Conservation (phyloP, 1,140 invertebrate genomes). For the Hypothenemus hampei region DNA sequence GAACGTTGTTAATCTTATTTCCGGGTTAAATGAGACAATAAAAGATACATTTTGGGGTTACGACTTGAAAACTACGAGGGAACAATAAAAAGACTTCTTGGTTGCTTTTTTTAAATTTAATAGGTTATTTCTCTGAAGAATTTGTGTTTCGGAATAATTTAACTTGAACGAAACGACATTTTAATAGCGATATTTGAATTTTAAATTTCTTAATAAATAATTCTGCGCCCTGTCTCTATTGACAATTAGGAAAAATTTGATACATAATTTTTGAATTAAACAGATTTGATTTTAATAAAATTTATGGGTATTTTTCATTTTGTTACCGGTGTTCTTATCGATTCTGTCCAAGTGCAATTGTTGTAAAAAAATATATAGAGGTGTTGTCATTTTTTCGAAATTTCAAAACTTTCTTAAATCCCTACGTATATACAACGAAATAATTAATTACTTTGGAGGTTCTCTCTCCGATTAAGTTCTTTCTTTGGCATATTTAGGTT, state of each 20-base stretch:
- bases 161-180: not conserved
- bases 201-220: not conserved
- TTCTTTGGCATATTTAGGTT: conserved; percentile 13
- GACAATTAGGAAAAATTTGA: not conserved
- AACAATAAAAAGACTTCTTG: too few relatives aligned
- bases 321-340: too few relatives aligned
- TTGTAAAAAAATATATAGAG: too few relatives aligned
- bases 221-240: not conserved
- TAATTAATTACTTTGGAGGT: conserved; percentile 9
- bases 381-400: too few relatives aligned
- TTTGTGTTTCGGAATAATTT: not conserved
- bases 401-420: too few relatives aligned
- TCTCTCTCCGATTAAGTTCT: conserved; percentile 9
- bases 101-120: not conserved
- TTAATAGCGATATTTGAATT: not conserved
- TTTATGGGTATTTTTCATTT: too few relatives aligned
- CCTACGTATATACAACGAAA: too few relatives aligned
- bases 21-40: conserved; percentile 11
- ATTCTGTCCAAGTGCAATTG: too few relatives aligned
- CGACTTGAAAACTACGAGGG: too few relatives aligned
- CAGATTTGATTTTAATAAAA: not conserved
- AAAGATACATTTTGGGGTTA: conserved; percentile 9
- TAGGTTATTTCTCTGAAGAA: not conserved
- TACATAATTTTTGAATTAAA: not conserved
- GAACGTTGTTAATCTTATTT: conserved; percentile 20